Percentiles rank a stretch among this genome's conserved stretches.
Evolutionary conservation across 2,797 vertebrate genomes (phyloP).

Genomic region (Acestrorhynchus altus): DNA sequence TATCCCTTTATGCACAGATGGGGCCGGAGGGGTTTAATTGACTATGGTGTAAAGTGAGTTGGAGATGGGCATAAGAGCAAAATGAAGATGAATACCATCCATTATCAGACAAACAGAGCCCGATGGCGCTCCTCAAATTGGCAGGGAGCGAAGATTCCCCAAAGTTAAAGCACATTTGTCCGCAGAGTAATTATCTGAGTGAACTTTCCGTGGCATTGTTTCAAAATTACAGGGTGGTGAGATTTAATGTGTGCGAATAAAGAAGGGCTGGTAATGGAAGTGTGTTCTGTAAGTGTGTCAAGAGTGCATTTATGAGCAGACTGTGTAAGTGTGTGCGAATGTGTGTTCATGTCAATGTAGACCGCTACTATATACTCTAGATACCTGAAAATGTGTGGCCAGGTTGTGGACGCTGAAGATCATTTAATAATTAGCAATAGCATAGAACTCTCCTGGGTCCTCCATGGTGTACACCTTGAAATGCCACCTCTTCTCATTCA

Average conservation of each 20-base stretch:
- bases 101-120: conserved; percentile 81
- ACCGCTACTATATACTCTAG: neutral
- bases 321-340: conserved; percentile 33
- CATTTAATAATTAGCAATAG: conserved; percentile 9
- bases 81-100: conserved; percentile 84
- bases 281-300: conserved; percentile 43
- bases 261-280: conserved; percentile 52
- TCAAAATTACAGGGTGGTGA: conserved; percentile 58
- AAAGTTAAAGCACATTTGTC: conserved; percentile 73
- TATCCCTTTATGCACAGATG: conserved; percentile 81
- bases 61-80: conserved; percentile 76
- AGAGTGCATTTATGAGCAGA: conserved; percentile 29
- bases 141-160: conserved; percentile 71
- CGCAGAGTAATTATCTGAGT: conserved; percentile 62
- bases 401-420: neutral
- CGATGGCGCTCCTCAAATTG: conserved; percentile 73
- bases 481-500: too few species aligned
- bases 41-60: conserved; percentile 82
- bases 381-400: neutral
- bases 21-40: conserved; percentile 80
- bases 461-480: neutral
- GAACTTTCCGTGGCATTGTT: conserved; percentile 61
- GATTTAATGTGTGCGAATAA: conserved; percentile 54
- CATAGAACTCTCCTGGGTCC: neutral
- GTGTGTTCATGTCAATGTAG: conserved; percentile 9